Evolutionary conservation across 2,113 vertebrate species (phyloP), one percentile per base, ranked within the genome.

Genomic region (Poecilia latipinna): DNA sequence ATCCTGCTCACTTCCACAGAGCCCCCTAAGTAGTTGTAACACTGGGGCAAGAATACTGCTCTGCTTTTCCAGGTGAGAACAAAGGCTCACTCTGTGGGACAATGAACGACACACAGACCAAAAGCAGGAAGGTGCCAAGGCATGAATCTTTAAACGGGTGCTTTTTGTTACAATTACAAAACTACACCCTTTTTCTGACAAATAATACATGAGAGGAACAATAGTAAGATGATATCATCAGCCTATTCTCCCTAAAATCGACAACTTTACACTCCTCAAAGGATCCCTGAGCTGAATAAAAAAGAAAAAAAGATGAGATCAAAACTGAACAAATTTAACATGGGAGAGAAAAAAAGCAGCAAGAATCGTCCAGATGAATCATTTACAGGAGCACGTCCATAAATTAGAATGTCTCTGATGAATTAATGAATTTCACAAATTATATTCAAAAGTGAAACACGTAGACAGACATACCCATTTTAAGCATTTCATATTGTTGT

Each of bases 71-170:
- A 69, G 67, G 8, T 86, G 86, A 78, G 87, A 92, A 94, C 91
- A 94, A 82, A 86, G 77, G 80, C 65, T 79, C 76, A 84, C 75
- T 84, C 87, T 88, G 85, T 71, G 84, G 90, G 62, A 90, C 84
- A 92, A 90, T 86, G 88, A 81, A 80, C 74, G 70, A 86, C 48
- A 80, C 74, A 72, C 73, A 69, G 65, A 80, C 79, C 72, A 73
- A 68, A 68, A 71, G 88, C 82, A 87, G 83, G 69, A 91, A 75
- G 91, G 84, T 62, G 75, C 24, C 74, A 90, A 83, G 80, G 83
- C 73, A 75, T 92, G 77, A 91, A 93, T 92, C 91, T 93, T 91
- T 94, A 83, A 95, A 92, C 86, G 85, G 90, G 76, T 79, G 85
- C 72, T 90, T 88, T 92, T 90, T 92, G 92, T 91, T 89, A 77